Evolutionary conservation across 2,113 vertebrate species (phyloP), one percentile per base, ranked within the genome.

Genomic region (Tragelaphus imberbis): DNA sequence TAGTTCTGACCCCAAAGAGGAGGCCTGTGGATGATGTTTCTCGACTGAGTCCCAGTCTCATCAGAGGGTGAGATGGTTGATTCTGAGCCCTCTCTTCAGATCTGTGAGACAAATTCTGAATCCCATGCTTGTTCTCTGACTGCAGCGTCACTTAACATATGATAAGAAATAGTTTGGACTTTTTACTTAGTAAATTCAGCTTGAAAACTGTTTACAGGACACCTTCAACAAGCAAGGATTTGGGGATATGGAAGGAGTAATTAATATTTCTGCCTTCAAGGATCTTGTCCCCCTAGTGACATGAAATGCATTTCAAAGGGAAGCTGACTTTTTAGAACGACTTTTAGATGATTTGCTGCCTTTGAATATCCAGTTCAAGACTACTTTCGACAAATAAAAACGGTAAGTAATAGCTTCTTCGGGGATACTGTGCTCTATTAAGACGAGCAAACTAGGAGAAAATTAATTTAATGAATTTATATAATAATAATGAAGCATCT

Each of bases 311-410:
- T 68, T 91, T 93, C 84, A 68, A 95, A 95, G 56, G 36, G 51
- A 92, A 96, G 63, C 19, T 87, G 49, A 63, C 30, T 21, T 90
- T 59, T 91, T 88, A 91, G 44, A 84, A 94, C 25, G 55, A 96
- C 40, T 94, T 93, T 95, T n/a, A 65, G 56, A 86, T 97, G 15
- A 95, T 84, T 25, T 86, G 36, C 27, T 84, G 95, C 79, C 84
- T 92, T 84, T 89, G 96, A 89, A 40, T 71, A 90, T 59, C 10
- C 85, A 93, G 58, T 80, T 16, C 15, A 28, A 19, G 75, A 89
- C 36, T 77, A 30, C 28, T 82, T 95, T 88, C 2, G 44, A 84
- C 6, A 84, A 63, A 80, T 47, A 65, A 56, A 90, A 79, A 92
- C 75, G 23, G 15, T 33, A 91, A 90, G 53, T 91, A 84, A 30